phyloP scores from a whole-genome alignment of 2,888 invertebrate genomes.

The Athalia cordata region DNA sequence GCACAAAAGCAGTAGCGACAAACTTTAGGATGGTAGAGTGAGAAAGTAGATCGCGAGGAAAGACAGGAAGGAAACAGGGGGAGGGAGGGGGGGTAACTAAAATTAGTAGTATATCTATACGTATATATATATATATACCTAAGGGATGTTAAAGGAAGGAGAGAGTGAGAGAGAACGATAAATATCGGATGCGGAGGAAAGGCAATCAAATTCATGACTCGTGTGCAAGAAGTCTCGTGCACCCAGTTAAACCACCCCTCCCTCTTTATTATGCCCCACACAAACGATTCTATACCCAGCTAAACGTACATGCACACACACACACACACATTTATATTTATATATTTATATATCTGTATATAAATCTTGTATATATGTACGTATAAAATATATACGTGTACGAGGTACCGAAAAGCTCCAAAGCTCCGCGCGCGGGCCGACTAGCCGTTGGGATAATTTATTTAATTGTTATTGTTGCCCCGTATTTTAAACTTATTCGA shows the following conservation, averaged over 20 bases:
- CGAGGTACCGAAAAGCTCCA: background rate
- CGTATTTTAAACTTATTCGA: constrained; percentile 42
- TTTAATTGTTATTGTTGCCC: constrained; percentile 36
- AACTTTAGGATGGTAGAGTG: no score
- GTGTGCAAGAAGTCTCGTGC: constrained; percentile 9
- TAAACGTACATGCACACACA: no score
- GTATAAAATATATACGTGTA: no score
- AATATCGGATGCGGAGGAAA: constrained; percentile 1
- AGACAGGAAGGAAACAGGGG: background rate
- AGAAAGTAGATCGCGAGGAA: no score
- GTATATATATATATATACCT: background rate
- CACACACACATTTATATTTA: no score
- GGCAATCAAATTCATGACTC: constrained; percentile 37
- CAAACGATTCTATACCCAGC: no score
- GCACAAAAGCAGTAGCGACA: no score
- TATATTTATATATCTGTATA: no score
- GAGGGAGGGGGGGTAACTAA: background rate
- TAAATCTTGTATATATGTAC: no score
- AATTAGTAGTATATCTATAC: background rate
- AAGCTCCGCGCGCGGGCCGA: background rate
- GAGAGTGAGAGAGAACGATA: background rate
- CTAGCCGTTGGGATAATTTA: constrained; percentile 25
- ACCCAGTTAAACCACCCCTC: background rate
- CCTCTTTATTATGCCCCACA: background rate
- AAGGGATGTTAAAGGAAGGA: background rate